Conservation (phyloP, 2,113 vertebrate species). For the Psilopogon haemacephalus region DNA sequence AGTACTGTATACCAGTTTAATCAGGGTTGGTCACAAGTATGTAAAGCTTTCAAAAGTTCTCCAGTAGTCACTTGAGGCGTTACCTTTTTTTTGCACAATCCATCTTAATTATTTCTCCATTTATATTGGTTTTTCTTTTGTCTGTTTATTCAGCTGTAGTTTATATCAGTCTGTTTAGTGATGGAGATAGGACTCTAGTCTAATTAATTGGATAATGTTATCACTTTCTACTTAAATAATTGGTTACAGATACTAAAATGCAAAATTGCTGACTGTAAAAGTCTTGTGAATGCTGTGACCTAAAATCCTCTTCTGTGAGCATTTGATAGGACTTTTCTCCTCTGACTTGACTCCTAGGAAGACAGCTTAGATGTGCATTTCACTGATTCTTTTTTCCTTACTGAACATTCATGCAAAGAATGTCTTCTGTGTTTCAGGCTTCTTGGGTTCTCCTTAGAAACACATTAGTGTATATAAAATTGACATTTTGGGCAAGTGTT, state of each 20-base stretch:
- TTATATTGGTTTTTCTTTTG: not conserved
- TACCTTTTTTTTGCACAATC: not conserved
- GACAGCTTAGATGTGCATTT: not conserved
- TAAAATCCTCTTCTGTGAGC: not conserved
- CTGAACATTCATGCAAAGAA: not conserved
- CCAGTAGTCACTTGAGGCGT: not conserved
- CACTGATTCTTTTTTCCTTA: not conserved
- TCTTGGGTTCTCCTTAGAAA: not conserved
- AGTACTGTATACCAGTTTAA: not conserved
- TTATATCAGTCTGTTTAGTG: not conserved
- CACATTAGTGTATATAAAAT: not conserved
- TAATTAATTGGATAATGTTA: not conserved
- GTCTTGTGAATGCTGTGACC: not conserved
- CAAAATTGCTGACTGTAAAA: not conserved
- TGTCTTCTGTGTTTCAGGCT: not conserved
- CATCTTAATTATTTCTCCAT: not conserved
- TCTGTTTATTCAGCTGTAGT: not conserved
- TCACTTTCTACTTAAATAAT: not conserved
- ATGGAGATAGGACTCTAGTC: not conserved
- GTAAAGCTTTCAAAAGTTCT: not conserved
- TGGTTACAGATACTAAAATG: not conserved
- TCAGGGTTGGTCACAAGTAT: not conserved
- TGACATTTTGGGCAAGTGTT: not conserved
- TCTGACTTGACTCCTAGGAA: not conserved
- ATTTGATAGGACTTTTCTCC: not conserved